Conservation (phyloP, 37 sponge, comb jelly and placozoan genomes). For the Beroe ovata region DNA sequence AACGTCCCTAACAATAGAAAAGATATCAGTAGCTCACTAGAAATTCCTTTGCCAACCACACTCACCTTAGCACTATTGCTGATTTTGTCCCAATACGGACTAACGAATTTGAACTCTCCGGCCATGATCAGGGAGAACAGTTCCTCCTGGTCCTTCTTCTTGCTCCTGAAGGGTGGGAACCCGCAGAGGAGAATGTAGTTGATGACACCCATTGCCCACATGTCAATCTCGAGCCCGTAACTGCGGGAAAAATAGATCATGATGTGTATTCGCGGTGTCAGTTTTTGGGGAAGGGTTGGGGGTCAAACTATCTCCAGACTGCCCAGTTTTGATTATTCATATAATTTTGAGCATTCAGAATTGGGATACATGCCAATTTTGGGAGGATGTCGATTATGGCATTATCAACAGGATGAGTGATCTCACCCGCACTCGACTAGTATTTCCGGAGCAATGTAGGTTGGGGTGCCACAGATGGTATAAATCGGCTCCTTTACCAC, state of each 20-base stretch:
- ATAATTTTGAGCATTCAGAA: too few relatives aligned
- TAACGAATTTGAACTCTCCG: constrained; percentile 56
- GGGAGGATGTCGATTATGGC: too few relatives aligned
- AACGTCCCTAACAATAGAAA: too few relatives aligned
- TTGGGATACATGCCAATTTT: too few relatives aligned
- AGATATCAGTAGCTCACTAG: neutral
- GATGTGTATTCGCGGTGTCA: too few relatives aligned
- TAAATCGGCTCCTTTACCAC: constrained; percentile 75
- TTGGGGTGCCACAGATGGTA: constrained; percentile 73
- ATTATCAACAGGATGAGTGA: too few relatives aligned
- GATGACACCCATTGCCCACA: constrained; percentile 88
- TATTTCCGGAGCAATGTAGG: constrained; percentile 85
- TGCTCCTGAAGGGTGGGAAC: constrained; percentile 73
- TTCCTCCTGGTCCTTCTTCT: constrained; percentile 55
- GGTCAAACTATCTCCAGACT: too few relatives aligned
- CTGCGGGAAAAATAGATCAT: too few relatives aligned
- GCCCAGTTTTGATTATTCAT: too few relatives aligned
- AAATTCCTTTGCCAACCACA: neutral
- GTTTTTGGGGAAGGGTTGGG: too few relatives aligned
- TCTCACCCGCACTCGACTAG: constrained; percentile 78
- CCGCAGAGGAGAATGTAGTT: constrained; percentile 80
- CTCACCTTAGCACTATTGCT: constrained; percentile 48
- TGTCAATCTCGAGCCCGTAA: constrained; percentile 80
- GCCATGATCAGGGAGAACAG: constrained; percentile 62
- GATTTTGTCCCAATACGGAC: constrained; percentile 67